Evolutionary conservation across 2,113 vertebrate genomes (phyloP), one percentile per base, ranked within the genome.

Genomic region (Cottus gobio): DNA sequence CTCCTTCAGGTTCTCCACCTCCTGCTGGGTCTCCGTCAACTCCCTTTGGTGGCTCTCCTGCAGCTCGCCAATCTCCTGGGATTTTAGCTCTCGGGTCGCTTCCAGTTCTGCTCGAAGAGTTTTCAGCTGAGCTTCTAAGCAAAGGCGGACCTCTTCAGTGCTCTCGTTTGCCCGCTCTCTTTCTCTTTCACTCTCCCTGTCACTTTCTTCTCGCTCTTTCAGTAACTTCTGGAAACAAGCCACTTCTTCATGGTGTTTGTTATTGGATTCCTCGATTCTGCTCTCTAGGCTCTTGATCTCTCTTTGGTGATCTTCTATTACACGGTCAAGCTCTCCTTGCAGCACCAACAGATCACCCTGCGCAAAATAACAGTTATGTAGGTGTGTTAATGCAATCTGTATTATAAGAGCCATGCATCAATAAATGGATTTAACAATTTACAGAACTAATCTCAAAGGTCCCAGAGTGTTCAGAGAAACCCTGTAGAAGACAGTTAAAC

Each of bases 1-100:
- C 85, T 95, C 95, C 70, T 94, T 94, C 16, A 98, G 93, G 81
- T 84, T 93, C 79, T 93, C 94, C 2, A 96, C 82, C 84, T 97
- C 95, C 87, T 95, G 93, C 42, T 95, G 93, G 70, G 96, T 95
- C 87, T 94, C 76, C 0, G 95, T 93, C 77, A 96, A 91, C 71
- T 91, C 93, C 65, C 15, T 93, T 77, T 94, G 92, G 87, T 96
- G 93, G 79, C 90, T 91, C 84, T 96, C 94, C 80, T 95, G 93
- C 8, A 97, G 88, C 76, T 88, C 89, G 67, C 80, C 72, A 2
- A 94, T 82, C 92, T 95, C 96, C 70, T 93, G 85, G 2, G 84
- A 91, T 78, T 93, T 96, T 46, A 89, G 87, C 75, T 95, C 91
- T 75, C 69, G 88, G 24, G 88, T 62, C 15, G 52, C 65, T 84